Conservation (phyloP, 2,888 invertebrate genomes). For the Schizotus pectinicornis region DNA sequence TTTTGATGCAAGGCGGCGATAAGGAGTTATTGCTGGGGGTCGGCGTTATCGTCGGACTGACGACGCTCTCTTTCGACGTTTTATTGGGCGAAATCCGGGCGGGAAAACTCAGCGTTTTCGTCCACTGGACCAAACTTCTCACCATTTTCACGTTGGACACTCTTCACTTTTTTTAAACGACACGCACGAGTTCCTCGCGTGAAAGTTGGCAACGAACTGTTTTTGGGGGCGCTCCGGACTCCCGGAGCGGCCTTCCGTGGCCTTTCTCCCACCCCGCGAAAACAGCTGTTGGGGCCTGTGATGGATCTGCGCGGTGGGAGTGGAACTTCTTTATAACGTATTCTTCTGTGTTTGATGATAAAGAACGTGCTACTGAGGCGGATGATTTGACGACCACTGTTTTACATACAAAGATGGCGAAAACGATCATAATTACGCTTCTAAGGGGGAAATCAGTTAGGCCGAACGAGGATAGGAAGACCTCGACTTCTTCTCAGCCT, state of each 20-base stretch:
- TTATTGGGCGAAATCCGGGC: slow-evolving; percentile 84
- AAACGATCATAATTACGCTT: neutral
- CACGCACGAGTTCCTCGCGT: slow-evolving; percentile 1
- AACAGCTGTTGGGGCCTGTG: slow-evolving; percentile 51
- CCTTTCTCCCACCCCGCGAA: slow-evolving; percentile 52
- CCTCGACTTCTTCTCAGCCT: too few relatives aligned
- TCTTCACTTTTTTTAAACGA: slow-evolving; percentile 5
- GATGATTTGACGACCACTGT: too few relatives aligned
- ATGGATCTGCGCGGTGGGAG: slow-evolving; percentile 28
- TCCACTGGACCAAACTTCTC: slow-evolving; percentile 88
- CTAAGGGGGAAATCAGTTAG: neutral
- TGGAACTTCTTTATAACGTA: slow-evolving; percentile 8
- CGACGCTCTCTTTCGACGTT: slow-evolving; percentile 74
- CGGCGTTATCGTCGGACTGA: slow-evolving; percentile 66
- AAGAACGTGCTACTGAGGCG: too few relatives aligned
- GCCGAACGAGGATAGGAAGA: too few relatives aligned
- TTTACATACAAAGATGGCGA: too few relatives aligned
- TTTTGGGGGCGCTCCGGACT: slow-evolving; percentile 43
- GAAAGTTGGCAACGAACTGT: slow-evolving; percentile 37
- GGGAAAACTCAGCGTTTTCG: slow-evolving; percentile 89
- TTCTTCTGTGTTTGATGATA: neutral
- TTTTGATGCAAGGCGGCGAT: slow-evolving; percentile 45
- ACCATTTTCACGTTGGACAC: slow-evolving; percentile 66
- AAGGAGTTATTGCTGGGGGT: slow-evolving; percentile 62
- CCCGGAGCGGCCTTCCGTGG: slow-evolving; percentile 54